A percentile compares a stretch with the other conserved stretches of the same genome.
phyloP scores from a whole-genome alignment of 2,888 invertebrate genomes.

The Ornithoptera priamus region DNA sequence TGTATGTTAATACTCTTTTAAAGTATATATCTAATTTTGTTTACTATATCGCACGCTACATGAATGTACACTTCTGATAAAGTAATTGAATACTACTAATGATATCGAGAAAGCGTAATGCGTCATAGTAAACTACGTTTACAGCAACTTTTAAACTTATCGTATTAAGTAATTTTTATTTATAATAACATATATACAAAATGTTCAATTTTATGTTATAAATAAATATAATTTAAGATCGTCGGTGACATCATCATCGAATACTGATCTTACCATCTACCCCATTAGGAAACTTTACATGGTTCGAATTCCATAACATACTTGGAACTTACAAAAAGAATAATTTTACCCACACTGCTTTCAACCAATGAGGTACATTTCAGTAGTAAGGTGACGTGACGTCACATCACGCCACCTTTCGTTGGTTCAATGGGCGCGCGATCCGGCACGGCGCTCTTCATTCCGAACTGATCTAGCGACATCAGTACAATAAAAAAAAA shows the following conservation, averaged over 20 bases:
- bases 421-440: slow-evolving; percentile 65
- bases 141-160: slow-evolving; percentile 16
- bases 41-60: slow-evolving; percentile 11
- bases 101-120: slow-evolving; percentile 19
- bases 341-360: slow-evolving; percentile 34
- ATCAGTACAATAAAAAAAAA: too few species aligned
- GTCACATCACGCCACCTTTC: slow-evolving; percentile 80
- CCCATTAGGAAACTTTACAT: slow-evolving; percentile 1
- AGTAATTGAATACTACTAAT: slow-evolving; percentile 16
- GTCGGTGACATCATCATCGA: not conserved
- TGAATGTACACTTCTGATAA: slow-evolving; percentile 21
- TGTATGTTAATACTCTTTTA: not conserved
- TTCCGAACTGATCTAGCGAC: not conserved
- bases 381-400: slow-evolving; percentile 73
- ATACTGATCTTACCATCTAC: not conserved
- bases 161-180: slow-evolving; percentile 1
- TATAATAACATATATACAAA: not conserved
- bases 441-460: slow-evolving; percentile 59
- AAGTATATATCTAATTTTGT: not conserved
- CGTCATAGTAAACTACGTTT: slow-evolving; percentile 3
- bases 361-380: slow-evolving; percentile 60
- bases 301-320: slow-evolving; percentile 28
- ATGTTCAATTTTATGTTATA: not conserved
- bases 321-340: slow-evolving; percentile 22
- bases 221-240: not conserved